These are phyloP conservation scores for Muntiacus muntjak DNA, from an alignment of 2,113 vertebrate genomes.

Conservation along the genomic window DNA sequence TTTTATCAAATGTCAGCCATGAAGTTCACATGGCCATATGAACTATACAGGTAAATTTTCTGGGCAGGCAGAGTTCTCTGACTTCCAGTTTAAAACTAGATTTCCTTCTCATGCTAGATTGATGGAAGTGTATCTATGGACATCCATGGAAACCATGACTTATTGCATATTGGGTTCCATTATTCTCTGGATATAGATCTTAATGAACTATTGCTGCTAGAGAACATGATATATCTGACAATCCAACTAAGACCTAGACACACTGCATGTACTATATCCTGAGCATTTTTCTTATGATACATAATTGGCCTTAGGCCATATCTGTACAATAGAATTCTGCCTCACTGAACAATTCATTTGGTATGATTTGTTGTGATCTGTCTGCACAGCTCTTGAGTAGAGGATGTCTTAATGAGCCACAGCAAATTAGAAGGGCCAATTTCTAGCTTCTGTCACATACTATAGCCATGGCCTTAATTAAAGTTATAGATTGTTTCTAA, in stretches of 20 bases:
- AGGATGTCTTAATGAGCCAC: slow-evolving; percentile 58
- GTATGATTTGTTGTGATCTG: slow-evolving; percentile 48
- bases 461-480: slow-evolving; percentile 17
- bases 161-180: not conserved
- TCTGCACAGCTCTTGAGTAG: slow-evolving; percentile 25
- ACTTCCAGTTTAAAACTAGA: not conserved
- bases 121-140: not conserved
- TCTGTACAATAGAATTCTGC: slow-evolving; percentile 22
- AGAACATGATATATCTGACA: slow-evolving; percentile 13
- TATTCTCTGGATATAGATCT: slow-evolving; percentile 29
- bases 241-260: not conserved
- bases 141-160: not conserved
- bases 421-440: slow-evolving; percentile 40
- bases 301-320: slow-evolving; percentile 17
- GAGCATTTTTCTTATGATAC: slow-evolving; percentile 13
- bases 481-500: slow-evolving; percentile 48
- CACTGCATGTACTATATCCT: not conserved
- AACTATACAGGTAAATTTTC: not conserved
- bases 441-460: slow-evolving; percentile 46
- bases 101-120: not conserved
- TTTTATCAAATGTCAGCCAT: not conserved
- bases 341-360: slow-evolving; percentile 13
- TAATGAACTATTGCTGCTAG: slow-evolving; percentile 21
- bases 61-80: not conserved
- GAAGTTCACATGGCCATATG: not conserved